A percentile compares a stretch with the other conserved stretches of the same genome.
phyloP scores from a whole-genome alignment of 2,797 vertebrate genomes.

The Bucorvus abyssinicus region DNA sequence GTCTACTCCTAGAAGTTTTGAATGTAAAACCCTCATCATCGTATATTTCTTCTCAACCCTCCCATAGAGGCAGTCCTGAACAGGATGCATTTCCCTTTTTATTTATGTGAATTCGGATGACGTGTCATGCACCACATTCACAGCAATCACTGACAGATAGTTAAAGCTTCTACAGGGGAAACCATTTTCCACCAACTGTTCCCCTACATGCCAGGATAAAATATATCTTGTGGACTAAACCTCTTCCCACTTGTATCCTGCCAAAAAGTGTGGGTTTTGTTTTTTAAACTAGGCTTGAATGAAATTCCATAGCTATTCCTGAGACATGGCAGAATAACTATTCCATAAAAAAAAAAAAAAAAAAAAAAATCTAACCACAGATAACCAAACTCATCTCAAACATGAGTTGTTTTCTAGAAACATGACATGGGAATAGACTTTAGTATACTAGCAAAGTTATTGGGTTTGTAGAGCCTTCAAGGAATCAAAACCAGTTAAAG shows the following conservation, averaged over 20 bases:
- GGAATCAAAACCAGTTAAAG: conserved; percentile 37
- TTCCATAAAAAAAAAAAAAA: not conserved
- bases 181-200: conserved; percentile 62
- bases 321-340: conserved; percentile 26
- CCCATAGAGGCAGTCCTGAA: conserved; percentile 22
- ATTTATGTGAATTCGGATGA: conserved; percentile 58
- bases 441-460: not conserved
- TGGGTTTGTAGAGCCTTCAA: conserved; percentile 21
- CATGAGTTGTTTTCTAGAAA: conserved; percentile 39
- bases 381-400: conserved; percentile 49
- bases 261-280: conserved; percentile 20
- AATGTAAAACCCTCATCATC: conserved; percentile 6
- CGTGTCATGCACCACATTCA: conserved; percentile 40
- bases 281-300: conserved; percentile 56
- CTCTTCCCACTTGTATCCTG: conserved; percentile 52
- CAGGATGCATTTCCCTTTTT: conserved; percentile 38
- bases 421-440: conserved; percentile 22
- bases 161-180: conserved; percentile 68
- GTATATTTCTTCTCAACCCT: conserved; percentile 32
- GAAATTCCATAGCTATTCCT: conserved; percentile 61
- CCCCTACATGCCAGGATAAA: conserved; percentile 56
- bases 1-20: not conserved
- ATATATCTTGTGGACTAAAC: conserved; percentile 63
- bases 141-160: conserved; percentile 62
- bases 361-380: conserved; percentile 1